Conservation (phyloP, 2,113 vertebrate species). For the Poeciliopsis retropinna region DNA sequence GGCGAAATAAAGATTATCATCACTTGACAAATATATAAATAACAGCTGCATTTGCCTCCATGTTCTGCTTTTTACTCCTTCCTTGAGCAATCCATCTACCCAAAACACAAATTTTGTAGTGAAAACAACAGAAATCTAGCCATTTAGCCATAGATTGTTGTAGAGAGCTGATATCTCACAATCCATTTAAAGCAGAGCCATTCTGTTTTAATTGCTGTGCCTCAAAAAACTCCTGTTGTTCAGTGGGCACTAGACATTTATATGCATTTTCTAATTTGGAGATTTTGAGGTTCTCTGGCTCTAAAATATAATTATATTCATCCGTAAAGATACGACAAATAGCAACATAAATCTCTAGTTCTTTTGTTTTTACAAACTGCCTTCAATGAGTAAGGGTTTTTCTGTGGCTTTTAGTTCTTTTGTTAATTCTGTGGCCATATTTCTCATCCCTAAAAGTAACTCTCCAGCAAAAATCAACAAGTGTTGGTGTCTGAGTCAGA, state of each 20-base stretch:
- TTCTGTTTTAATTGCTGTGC: not conserved
- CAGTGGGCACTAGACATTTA: not conserved
- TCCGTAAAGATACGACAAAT: not conserved
- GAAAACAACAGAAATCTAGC: not conserved
- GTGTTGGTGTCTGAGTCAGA: not conserved
- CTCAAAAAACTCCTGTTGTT: not conserved
- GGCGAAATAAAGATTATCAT: too few relatives aligned
- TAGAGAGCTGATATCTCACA: too few relatives aligned
- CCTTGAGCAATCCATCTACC: not conserved
- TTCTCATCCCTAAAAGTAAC: not conserved
- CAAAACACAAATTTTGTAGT: not conserved
- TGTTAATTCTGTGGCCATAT: not conserved
- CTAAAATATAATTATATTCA: not conserved
- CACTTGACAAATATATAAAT: too few relatives aligned
- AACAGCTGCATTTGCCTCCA: not conserved
- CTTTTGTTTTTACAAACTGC: not conserved
- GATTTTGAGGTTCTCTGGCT: not conserved
- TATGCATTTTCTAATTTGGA: not conserved
- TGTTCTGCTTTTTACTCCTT: not conserved
- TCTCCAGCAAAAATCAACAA: not conserved
- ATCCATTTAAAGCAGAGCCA: not conserved
- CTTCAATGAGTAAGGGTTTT: not conserved
- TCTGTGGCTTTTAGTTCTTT: not conserved
- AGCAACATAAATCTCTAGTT: not conserved
- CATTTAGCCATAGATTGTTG: too few relatives aligned